Evolutionary conservation across 1,140 invertebrate genomes (phyloP).

Genomic region (Drosophila repletoides): DNA sequence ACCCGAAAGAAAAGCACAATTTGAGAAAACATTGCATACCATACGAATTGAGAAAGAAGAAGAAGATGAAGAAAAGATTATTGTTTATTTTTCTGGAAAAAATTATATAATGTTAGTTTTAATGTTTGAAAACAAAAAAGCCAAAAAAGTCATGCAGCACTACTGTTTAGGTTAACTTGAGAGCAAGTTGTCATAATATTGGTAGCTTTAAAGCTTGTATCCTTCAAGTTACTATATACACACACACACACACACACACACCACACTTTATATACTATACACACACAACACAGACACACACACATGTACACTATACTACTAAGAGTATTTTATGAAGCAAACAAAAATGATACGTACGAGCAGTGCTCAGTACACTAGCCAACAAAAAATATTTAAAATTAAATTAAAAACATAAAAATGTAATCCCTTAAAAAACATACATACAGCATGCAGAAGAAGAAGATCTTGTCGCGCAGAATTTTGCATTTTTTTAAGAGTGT

Average conservation of each 20-base stretch:
- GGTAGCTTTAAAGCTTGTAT: conserved; percentile 79
- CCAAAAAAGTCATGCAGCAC: conserved; percentile 79
- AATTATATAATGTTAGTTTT: conserved; percentile 59
- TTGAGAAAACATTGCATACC: conserved; percentile 31
- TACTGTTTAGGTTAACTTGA: conserved; percentile 72
- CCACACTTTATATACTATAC: conserved; percentile 40
- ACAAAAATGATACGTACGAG: conserved; percentile 49
- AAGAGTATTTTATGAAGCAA: conserved; percentile 70
- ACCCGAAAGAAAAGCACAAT: conserved; percentile 38
- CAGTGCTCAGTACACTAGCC: conserved; percentile 55
- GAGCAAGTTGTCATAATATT: conserved; percentile 72
- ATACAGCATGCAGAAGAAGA: conserved; percentile 11
- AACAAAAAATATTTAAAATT: too few relatives aligned
- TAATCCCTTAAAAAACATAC: conserved; percentile 12
- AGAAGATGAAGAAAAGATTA: too few relatives aligned
- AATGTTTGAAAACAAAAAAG: conserved; percentile 66
- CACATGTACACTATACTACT: conserved; percentile 56
- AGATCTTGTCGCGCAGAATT: conserved; percentile 71
- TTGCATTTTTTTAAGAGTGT: conserved; percentile 76
- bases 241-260: conserved; percentile 32
- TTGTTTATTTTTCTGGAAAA: conserved; percentile 59
- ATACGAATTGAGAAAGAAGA: too few relatives aligned
- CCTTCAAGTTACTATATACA: conserved; percentile 70
- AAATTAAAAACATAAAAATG: too few relatives aligned
- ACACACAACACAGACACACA: conserved; percentile 37